These are phyloP conservation scores for Emydocephalus ijimae DNA, from an alignment of 2,113 vertebrate species.

Conservation along the genomic window DNA sequence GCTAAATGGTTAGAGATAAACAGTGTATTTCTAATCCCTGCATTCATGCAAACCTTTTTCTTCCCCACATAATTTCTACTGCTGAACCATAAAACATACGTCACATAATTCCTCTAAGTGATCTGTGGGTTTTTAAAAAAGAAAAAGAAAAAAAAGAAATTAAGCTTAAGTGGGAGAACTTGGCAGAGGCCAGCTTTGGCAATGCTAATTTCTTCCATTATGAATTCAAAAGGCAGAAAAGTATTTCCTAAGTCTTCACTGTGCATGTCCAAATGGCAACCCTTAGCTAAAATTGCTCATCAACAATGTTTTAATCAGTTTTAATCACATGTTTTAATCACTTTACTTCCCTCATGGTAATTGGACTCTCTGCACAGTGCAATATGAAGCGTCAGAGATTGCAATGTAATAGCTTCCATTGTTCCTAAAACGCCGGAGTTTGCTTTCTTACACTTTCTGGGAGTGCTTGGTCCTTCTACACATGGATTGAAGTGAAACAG, in stretches of 20 bases:
- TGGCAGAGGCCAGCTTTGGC: constrained; percentile 56
- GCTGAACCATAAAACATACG: constrained; percentile 41
- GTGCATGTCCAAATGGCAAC: constrained; percentile 61
- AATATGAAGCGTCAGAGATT: constrained; percentile 32
- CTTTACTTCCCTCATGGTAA: constrained; percentile 59
- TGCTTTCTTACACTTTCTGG: constrained; percentile 18
- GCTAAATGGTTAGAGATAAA: background rate
- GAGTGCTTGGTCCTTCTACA: background rate
- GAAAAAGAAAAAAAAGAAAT: constrained; percentile 1
- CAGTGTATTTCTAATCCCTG: background rate
- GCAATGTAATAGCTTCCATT: constrained; percentile 36
- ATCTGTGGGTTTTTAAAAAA: too few species aligned
- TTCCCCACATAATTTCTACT: constrained; percentile 32
- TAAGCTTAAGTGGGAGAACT: constrained; percentile 45
- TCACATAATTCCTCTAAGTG: constrained; percentile 45
- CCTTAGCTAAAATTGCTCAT: constrained; percentile 65
- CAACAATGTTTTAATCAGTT: constrained; percentile 65
- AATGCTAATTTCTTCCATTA: constrained; percentile 63
- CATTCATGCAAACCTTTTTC: background rate
- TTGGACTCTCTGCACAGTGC: constrained; percentile 48
- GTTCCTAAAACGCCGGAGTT: constrained; percentile 34
- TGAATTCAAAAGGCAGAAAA: constrained; percentile 62
- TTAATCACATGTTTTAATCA: background rate
- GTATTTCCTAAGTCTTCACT: constrained; percentile 58
- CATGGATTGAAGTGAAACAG: constrained; percentile 19